Evolutionary conservation across 2,888 invertebrate species (phyloP).

Genomic region (Limnephilus auricula): DNA sequence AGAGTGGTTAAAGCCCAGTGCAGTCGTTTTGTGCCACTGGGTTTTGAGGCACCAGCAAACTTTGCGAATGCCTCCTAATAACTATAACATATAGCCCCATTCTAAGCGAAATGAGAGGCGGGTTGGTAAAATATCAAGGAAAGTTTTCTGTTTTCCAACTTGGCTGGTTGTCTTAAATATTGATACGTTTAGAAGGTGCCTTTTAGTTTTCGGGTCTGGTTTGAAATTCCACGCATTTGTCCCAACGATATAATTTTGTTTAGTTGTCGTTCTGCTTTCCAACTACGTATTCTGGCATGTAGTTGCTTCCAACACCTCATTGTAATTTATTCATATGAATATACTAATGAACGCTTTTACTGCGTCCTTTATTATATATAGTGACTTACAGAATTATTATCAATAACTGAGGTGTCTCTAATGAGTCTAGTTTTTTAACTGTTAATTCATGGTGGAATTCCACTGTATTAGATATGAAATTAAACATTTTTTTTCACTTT

Average conservation of each 20-base stretch:
- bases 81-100: not conserved
- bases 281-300: not conserved
- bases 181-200: not conserved
- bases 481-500: too few relatives aligned
- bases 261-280: not conserved
- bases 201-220: not conserved
- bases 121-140: not conserved
- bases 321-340: not conserved
- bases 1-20: constrained; percentile 29
- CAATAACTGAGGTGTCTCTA: too few relatives aligned
- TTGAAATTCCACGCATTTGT: not conserved
- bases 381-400: not conserved
- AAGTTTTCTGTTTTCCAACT: not conserved
- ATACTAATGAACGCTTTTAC: not conserved
- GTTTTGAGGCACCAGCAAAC: not conserved
- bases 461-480: too few relatives aligned
- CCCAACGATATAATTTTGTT: not conserved
- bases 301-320: not conserved
- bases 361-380: not conserved
- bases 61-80: constrained; percentile 4
- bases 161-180: not conserved
- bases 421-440: too few relatives aligned
- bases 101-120: not conserved
- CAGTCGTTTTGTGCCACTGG: constrained; percentile 14
- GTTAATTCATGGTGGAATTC: too few relatives aligned